A percentile compares a stretch with the other conserved stretches of the same genome.
These are phyloP conservation scores for Aramus guarauna DNA, from an alignment of 2,113 vertebrate genomes.

Conservation along the genomic window DNA sequence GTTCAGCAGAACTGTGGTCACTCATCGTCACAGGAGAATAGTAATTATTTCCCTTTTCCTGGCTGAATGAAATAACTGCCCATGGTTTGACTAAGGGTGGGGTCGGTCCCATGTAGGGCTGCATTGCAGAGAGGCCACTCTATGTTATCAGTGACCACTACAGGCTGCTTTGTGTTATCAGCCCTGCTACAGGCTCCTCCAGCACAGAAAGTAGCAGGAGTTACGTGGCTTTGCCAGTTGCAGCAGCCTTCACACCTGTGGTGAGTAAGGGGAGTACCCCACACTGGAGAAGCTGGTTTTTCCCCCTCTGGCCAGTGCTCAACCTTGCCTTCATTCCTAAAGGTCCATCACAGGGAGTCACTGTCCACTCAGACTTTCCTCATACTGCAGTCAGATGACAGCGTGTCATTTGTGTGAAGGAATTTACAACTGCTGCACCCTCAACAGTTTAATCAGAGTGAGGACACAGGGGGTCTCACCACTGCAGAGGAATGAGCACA, in stretches of 20 bases:
- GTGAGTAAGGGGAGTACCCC: not conserved
- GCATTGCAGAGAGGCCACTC: not conserved
- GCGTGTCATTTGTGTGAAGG: not conserved
- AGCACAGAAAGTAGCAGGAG: not conserved
- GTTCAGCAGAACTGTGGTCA: not conserved
- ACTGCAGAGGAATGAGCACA: not conserved
- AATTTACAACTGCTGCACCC: not conserved
- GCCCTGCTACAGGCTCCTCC: not conserved
- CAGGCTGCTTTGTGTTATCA: not conserved
- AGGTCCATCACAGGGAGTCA: not conserved
- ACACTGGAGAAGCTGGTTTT: not conserved
- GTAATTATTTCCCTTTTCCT: not conserved
- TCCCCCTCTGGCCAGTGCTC: not conserved
- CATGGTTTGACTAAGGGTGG: not conserved
- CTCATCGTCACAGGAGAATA: not conserved
- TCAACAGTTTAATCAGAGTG: not conserved
- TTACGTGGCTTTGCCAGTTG: rapidly evolving
- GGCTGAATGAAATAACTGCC: not conserved
- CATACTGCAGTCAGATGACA: not conserved
- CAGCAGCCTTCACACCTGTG: not conserved
- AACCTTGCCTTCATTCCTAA: not conserved
- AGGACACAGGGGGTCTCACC: not conserved
- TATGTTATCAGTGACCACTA: not conserved
- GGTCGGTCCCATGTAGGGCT: not conserved
- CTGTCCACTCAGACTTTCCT: not conserved